These are phyloP conservation scores for Micronycteris hirsuta DNA, from an alignment of 2,113 vertebrate genomes.

Conservation along the genomic window DNA sequence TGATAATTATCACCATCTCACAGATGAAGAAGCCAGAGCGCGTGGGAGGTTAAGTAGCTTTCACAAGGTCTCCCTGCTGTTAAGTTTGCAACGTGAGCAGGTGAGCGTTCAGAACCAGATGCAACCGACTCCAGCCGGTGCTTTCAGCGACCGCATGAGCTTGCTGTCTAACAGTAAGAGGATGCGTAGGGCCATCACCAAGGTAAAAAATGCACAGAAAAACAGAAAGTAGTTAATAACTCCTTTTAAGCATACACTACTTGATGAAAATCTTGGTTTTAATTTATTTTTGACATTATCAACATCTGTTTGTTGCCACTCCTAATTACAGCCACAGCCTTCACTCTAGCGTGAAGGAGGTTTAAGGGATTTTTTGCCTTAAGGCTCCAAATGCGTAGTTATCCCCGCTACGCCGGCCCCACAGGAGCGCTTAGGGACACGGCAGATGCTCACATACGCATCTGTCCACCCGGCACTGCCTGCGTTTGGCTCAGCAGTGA, in stretches of 20 bases:
- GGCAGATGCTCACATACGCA: accelerated
- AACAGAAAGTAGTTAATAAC: not conserved
- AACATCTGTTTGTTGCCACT: conserved; percentile 23
- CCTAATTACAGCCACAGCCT: conserved; percentile 29
- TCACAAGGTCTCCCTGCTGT: not conserved
- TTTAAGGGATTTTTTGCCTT: not conserved
- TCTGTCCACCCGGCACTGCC: accelerated
- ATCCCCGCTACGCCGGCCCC: not conserved
- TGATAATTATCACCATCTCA: conserved; percentile 3
- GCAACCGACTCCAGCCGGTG: not conserved
- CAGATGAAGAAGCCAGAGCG: not conserved
- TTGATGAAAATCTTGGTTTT: conserved; percentile 46
- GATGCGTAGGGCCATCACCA: not conserved
- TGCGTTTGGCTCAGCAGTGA: not conserved
- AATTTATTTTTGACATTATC: conserved; percentile 38
- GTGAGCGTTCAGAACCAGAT: not conserved
- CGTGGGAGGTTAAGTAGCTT: not conserved
- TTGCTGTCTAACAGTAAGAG: not conserved
- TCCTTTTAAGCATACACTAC: not conserved
- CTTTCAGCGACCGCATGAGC: not conserved
- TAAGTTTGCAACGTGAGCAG: not conserved
- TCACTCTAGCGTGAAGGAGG: not conserved
- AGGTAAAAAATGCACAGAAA: not conserved
- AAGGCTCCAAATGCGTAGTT: not conserved
- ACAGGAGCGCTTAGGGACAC: not conserved